Evolutionary conservation across 2,888 invertebrate species (phyloP).

Genomic region (Eutolmus rufibarbis): DNA sequence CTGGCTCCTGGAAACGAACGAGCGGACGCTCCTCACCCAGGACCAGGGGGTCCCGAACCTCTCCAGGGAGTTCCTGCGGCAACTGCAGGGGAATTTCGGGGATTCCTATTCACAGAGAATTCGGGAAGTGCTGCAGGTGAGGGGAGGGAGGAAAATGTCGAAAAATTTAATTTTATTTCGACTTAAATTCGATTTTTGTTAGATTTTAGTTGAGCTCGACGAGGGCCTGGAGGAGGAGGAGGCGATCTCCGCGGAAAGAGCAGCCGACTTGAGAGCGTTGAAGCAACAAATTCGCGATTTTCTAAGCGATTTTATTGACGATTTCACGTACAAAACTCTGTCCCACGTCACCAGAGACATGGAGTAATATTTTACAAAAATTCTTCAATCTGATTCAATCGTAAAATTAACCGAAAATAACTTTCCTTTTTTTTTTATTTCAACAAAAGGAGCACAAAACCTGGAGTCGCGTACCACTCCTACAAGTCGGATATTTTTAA

Average conservation of each 20-base stretch:
- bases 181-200: not conserved
- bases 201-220: slow-evolving; percentile 54
- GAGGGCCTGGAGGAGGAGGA: slow-evolving; percentile 54
- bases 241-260: slow-evolving; percentile 51
- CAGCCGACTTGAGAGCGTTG: slow-evolving; percentile 55
- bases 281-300: slow-evolving; percentile 59
- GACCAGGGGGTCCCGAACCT: slow-evolving; percentile 57
- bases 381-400: no score
- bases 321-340: slow-evolving; percentile 60
- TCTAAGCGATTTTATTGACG: slow-evolving; percentile 58
- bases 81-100: slow-evolving; percentile 58
- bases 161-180: not conserved
- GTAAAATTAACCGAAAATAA: not conserved
- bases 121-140: slow-evolving; percentile 59
- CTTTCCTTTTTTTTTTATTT: not conserved
- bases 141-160: not conserved
- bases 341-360: slow-evolving; percentile 62
- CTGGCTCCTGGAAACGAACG: slow-evolving; percentile 60
- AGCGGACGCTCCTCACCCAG: slow-evolving; percentile 61
- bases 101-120: slow-evolving; percentile 59
- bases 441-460: slow-evolving; percentile 56
- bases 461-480: slow-evolving; percentile 58
- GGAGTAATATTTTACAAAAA: slow-evolving; percentile 53
- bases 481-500: slow-evolving; percentile 60
- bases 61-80: slow-evolving; percentile 55